These are phyloP conservation scores for Ips nitidus DNA, from an alignment of 1,140 invertebrate species.

Conservation along the genomic window DNA sequence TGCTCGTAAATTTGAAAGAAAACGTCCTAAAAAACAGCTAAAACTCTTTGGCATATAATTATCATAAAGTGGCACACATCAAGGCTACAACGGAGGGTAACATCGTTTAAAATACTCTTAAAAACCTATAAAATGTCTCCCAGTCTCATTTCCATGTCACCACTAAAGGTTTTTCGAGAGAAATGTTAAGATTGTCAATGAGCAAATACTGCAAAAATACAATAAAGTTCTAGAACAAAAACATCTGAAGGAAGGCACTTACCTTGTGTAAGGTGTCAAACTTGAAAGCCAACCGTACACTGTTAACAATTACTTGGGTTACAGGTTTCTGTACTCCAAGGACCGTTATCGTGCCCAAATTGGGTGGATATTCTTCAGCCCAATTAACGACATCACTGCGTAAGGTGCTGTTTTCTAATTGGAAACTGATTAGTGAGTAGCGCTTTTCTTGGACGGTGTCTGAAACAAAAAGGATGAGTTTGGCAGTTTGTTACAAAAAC, in stretches of 20 bases:
- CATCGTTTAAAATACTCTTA: constrained; percentile 8
- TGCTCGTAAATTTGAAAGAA: too few species aligned
- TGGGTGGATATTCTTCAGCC: constrained; percentile 56
- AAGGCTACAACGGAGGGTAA: constrained; percentile 23
- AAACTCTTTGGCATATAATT: constrained; percentile 16
- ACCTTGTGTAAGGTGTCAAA: constrained; percentile 33
- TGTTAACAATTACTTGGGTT: constrained; percentile 44
- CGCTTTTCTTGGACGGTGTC: constrained; percentile 62
- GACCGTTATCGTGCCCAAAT: constrained; percentile 45
- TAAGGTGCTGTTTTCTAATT: constrained; percentile 54
- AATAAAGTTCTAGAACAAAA: constrained; percentile 5
- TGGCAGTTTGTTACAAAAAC: not conserved
- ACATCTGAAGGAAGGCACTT: constrained; percentile 4
- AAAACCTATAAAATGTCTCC: not conserved
- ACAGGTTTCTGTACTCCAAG: constrained; percentile 46
- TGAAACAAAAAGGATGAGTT: constrained; percentile 47
- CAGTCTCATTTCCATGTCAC: constrained; percentile 33
- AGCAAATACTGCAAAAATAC: constrained; percentile 48
- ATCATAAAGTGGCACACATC: constrained; percentile 12
- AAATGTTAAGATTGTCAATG: constrained; percentile 45
- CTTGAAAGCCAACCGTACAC: constrained; percentile 33
- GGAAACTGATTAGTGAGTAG: constrained; percentile 62
- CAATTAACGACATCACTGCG: constrained; percentile 55
- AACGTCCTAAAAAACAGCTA: not conserved
- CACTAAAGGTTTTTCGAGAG: constrained; percentile 24